Conservation (phyloP, 2,113 vertebrate genomes). For the Hepsetus odoe region DNA sequence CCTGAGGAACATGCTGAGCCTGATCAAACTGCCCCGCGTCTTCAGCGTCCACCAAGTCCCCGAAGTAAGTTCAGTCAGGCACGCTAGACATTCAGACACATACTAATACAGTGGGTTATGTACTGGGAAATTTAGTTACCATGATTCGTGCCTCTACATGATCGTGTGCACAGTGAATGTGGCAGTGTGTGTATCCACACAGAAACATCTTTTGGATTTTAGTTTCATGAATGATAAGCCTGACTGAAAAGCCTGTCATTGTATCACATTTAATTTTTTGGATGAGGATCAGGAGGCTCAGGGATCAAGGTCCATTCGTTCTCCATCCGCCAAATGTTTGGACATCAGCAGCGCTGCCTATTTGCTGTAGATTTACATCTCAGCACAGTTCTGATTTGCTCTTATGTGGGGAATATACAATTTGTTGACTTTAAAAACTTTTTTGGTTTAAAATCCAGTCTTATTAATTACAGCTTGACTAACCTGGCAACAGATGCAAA, state of each 20-base stretch:
- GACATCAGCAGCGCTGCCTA: no score
- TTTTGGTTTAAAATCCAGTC: no score
- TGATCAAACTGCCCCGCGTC: constrained; percentile 80
- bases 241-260: background rate
- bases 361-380: no score
- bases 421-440: no score
- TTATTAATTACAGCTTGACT: no score
- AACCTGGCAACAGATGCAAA: no score
- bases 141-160: background rate
- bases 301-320: no score
- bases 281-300: background rate
- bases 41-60: constrained; percentile 87
- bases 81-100: background rate
- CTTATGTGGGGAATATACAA: no score
- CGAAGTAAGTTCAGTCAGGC: constrained; percentile 78
- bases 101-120: background rate
- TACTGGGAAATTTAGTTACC: background rate
- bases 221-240: background rate
- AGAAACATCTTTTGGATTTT: background rate
- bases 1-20: constrained; percentile 78
- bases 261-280: background rate
- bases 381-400: no score
- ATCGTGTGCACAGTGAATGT: no score
- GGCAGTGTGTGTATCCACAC: background rate
- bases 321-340: no score